phyloP scores from a whole-genome alignment of 1,140 invertebrate species.

The Ceratina australensis region DNA sequence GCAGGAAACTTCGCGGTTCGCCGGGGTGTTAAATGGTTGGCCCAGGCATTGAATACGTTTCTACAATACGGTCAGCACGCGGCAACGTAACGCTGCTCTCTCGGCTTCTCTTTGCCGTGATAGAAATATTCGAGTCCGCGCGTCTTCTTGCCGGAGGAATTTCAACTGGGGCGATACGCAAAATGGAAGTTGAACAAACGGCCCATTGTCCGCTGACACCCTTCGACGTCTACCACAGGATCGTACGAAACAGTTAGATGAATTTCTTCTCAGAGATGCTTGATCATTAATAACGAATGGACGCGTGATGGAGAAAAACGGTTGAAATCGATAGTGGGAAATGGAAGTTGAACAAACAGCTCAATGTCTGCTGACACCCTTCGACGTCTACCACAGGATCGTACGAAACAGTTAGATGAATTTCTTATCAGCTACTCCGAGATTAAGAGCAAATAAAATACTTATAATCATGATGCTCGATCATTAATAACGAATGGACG shows the following conservation, averaged over 20 bases:
- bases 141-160: conserved; percentile 34
- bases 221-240: conserved; percentile 7
- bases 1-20: conserved; percentile 75
- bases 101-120: conserved; percentile 53
- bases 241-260: background rate
- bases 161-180: conserved; percentile 15
- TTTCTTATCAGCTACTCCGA: too few species aligned
- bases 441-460: too few species aligned
- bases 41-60: conserved; percentile 72
- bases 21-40: conserved; percentile 75
- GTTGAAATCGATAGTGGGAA: too few species aligned
- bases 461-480: too few species aligned
- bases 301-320: too few species aligned
- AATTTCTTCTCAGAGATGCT: too few species aligned
- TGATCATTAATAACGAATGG: too few species aligned
- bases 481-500: too few species aligned
- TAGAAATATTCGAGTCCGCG: conserved; percentile 38
- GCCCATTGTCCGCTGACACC: conserved; percentile 2
- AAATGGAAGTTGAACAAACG: conserved; percentile 10
- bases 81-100: conserved; percentile 68
- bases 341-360: background rate
- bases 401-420: too few species aligned
- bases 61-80: conserved; percentile 73
- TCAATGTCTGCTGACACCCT: conserved; percentile 4
- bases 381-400: conserved; percentile 5